Conservation (phyloP, 2,113 vertebrate genomes). For the Meriones unguiculatus region DNA sequence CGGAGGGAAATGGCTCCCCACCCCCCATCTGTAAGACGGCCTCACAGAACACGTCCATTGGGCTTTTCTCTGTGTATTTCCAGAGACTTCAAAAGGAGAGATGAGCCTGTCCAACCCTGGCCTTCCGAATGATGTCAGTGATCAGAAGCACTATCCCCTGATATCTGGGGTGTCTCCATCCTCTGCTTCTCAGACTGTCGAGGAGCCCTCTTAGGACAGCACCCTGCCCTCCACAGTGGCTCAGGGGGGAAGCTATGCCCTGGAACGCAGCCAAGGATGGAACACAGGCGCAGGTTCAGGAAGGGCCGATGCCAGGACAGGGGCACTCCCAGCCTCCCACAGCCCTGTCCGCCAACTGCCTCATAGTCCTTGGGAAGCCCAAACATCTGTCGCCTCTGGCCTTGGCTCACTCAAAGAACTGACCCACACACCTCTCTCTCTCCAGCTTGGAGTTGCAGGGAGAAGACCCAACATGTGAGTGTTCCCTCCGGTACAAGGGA, state of each 20-base stretch:
- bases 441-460: too few species aligned
- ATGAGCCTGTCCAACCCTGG: neutral
- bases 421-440: rapidly evolving
- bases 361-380: neutral
- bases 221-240: too few species aligned
- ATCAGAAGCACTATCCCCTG: neutral
- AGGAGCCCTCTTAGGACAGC: neutral
- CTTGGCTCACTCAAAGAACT: neutral
- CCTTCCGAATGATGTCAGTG: neutral
- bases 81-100: neutral
- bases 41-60: neutral
- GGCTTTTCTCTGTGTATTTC: rapidly evolving
- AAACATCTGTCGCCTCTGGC: neutral
- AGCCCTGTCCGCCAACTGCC: neutral
- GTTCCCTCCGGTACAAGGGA: neutral
- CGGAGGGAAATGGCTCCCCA: slow-evolving; percentile 15
- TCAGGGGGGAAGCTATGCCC: neutral
- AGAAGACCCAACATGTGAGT: neutral
- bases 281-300: neutral
- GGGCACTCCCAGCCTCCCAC: rapidly evolving
- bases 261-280: neutral
- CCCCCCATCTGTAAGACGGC: rapidly evolving
- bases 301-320: neutral
- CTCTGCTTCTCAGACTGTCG: neutral
- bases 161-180: neutral